Base-by-base conservation (phyloP, 2,113 vertebrate species). In the Orycteropus afer region DNA sequence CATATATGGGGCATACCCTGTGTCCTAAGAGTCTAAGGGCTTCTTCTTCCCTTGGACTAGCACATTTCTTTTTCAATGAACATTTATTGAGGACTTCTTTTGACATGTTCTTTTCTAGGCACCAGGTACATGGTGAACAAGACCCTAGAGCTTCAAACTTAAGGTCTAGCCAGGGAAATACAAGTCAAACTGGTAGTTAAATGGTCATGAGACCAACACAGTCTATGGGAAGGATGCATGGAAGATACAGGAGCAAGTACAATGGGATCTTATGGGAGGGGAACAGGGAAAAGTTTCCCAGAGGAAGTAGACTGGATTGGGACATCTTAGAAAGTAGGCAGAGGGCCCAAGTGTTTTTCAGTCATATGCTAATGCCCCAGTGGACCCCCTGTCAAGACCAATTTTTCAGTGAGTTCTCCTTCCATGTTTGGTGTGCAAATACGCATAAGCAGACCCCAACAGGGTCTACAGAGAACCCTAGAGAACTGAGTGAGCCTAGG, bases 291-390 rank as follows among this genome's bases (percentile, higher is more conserved):
- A 67, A 81, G 23, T 4, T 84, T 85, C 76, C 25, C 25, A 57
- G 49, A 76, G 57, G 57, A 57, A 76, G n/a, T 29, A 85, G 73
- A 74, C 12, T 80, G 55, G 7, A n/a, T 29, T 49, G 55, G 47
- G 78, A 67, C 63, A 80, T 81, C 57, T 89, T 89, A 42, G 84
- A 80, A 91, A 93, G 49, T 37, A 88, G 83, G n/a, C 27, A 84
- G n/a, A 29, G 78, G 42, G 1, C 42, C 32, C 73, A 53, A 74
- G 32, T 76, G 1, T 73, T 12, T 74, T 93, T 88, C 49, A 40
- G 71, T 42, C 3, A 88, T 65, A 77, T 34, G 27, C 49, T 34
- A 74, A 80, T 42, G 23, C n/a, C 17, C 27, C 71, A 83, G 8
- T 11, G 74, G 78, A 27, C 57, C n/a, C 3, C 93, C 45, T 17